Base-by-base conservation (phyloP, 2,888 invertebrate genomes). In the Gisinianus flammeolus region DNA sequence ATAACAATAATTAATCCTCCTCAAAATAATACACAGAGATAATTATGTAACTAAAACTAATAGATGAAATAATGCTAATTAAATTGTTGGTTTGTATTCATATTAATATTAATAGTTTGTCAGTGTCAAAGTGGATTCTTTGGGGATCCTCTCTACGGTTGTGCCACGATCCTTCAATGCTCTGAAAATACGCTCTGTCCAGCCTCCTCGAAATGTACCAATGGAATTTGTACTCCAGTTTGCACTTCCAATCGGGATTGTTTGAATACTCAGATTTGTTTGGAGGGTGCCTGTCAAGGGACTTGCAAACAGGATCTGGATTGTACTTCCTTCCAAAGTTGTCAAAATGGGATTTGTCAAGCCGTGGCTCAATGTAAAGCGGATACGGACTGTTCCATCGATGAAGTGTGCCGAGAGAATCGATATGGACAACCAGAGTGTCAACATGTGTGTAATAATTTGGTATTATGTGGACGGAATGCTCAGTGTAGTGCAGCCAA, bases 291-390 rank as follows among this genome's bases (percentile, higher is more conserved):
- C n/a, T 96, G 96, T 86, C 92, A 94, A 85, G 91, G 94, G 28
- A 93, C 94, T 2, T 96, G 96, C 86, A 91, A 91, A 85, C 89
- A 91, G 12, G 95, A 95, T 86, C 88, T 90, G 1, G 93, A 93
- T 19, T 96, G 96, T 85, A 94, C 95, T 0, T 92, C 94, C 81
- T 93, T 92, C 86, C 94, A 95, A 86, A 93, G 91, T 85, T 95
- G 95, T 85, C 90, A 90, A 81, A 94, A 95, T 85, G 93, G 91
- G 85, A 93, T 96, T 81, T 96, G 96, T 86, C 91, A 91, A 3
- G 93, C 94, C 88, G 94, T 95, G 87, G 88, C 93, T 24, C 91
- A 92, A 82, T 96, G 96, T 85, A 88, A 89, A 77, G 88, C 89
- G 0, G 91, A 94, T 85, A 88, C 89, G 10, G 94, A 96, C 85